phyloP scores from a whole-genome alignment of 1,140 invertebrate species.

The Brachionus rubens region DNA sequence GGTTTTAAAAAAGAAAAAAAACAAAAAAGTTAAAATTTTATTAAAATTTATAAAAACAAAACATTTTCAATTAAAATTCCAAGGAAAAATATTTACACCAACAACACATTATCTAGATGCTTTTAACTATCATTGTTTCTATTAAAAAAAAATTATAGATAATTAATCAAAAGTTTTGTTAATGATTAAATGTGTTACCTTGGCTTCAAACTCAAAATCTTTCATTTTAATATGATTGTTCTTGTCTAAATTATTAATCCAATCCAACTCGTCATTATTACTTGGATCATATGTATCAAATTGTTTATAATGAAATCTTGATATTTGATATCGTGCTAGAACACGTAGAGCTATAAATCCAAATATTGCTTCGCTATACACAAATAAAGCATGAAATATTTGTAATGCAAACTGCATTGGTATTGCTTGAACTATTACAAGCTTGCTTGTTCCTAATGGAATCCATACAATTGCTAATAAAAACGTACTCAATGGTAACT shows the following conservation, averaged over 20 bases:
- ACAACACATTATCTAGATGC: neutral
- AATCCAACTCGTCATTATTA: neutral
- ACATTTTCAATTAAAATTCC: neutral
- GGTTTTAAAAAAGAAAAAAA: no score
- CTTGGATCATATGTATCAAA: neutral
- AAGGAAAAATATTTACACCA: neutral
- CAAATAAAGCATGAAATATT: slow-evolving; percentile 66
- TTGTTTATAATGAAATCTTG: slow-evolving; percentile 45
- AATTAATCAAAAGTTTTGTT: neutral
- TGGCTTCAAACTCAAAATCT: neutral
- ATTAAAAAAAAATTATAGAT: neutral
- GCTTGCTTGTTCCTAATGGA: slow-evolving; percentile 52
- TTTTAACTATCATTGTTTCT: neutral
- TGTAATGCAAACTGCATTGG: slow-evolving; percentile 63
- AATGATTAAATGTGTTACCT: neutral
- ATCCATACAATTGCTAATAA: slow-evolving; percentile 66
- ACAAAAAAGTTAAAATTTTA: no score
- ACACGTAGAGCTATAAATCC: slow-evolving; percentile 61
- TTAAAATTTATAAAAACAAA: neutral
- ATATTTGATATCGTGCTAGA: slow-evolving; percentile 37
- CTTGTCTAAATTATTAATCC: neutral
- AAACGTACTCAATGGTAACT: slow-evolving; percentile 74
- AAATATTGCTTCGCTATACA: slow-evolving; percentile 69
- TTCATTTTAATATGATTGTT: slow-evolving; percentile 30
- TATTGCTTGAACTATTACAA: slow-evolving; percentile 67